These are phyloP conservation scores for Melanostigma gelatinosum DNA, from an alignment of 2,113 vertebrate genomes.

Conservation along the genomic window DNA sequence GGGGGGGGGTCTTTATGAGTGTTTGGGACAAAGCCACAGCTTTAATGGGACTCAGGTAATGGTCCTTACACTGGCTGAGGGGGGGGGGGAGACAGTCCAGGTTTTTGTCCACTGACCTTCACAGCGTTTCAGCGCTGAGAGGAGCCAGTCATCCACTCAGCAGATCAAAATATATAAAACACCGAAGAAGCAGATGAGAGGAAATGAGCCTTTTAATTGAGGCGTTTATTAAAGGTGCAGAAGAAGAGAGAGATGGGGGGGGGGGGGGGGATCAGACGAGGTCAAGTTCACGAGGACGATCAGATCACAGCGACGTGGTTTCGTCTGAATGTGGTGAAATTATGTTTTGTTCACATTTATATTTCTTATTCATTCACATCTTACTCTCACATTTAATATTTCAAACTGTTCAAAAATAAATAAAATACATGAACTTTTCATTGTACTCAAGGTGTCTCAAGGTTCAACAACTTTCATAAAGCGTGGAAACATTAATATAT, in stretches of 20 bases:
- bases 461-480: not conserved
- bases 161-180: slow-evolving; percentile 64
- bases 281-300: slow-evolving; percentile 36
- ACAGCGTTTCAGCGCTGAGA: slow-evolving; percentile 42
- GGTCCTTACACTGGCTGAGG: slow-evolving; percentile 67
- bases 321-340: not conserved
- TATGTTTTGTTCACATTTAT: not conserved
- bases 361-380: not conserved
- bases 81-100: slow-evolving; percentile 3
- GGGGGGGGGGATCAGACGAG: slow-evolving; percentile 3
- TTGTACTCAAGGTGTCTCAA: too few relatives aligned
- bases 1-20: slow-evolving; percentile 36
- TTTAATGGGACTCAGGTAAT: slow-evolving; percentile 79
- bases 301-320: not conserved
- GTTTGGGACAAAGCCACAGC: slow-evolving; percentile 64
- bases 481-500: not conserved
- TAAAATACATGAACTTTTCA: too few relatives aligned
- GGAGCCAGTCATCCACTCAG: slow-evolving; percentile 62
- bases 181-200: slow-evolving; percentile 73
- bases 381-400: not conserved
- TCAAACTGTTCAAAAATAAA: too few relatives aligned
- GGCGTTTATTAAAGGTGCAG: slow-evolving; percentile 71
- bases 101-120: slow-evolving; percentile 74
- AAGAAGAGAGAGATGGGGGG: slow-evolving; percentile 30
- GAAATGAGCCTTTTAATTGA: slow-evolving; percentile 83